These are phyloP conservation scores for Drosophila maculinotata DNA, from an alignment of 2,888 invertebrate genomes.

Conservation along the genomic window DNA sequence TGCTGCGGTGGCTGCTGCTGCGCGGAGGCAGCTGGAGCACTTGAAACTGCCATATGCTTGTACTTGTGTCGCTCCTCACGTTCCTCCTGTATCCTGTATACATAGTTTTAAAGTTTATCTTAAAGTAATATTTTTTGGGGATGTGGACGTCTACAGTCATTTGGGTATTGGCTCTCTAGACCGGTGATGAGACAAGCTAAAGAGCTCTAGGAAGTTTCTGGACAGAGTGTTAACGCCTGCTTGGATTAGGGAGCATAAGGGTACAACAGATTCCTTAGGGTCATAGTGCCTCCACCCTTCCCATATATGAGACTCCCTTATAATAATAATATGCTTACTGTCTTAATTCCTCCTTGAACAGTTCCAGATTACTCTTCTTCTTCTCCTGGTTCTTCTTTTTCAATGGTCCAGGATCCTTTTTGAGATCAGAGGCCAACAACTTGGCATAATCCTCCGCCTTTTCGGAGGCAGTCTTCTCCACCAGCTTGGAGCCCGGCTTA, in stretches of 20 bases:
- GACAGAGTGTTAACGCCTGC: too few relatives aligned
- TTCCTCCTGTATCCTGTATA: slow-evolving; percentile 97
- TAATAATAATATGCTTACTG: slow-evolving; percentile 90
- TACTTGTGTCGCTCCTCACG: slow-evolving; percentile 97
- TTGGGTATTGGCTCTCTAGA: too few relatives aligned
- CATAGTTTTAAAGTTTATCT: neutral
- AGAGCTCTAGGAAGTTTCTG: too few relatives aligned
- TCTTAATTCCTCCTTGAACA: slow-evolving; percentile 99
- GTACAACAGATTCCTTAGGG: too few relatives aligned
- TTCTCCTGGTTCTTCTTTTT: slow-evolving; percentile 93
- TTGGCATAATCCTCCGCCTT: slow-evolving; percentile 90
- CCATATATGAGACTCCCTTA: too few relatives aligned
- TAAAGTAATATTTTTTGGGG: too few relatives aligned
- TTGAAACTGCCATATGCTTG: slow-evolving; percentile 87
- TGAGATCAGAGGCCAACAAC: slow-evolving; percentile 87
- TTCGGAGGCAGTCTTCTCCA: slow-evolving; percentile 88
- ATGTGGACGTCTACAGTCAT: too few relatives aligned
- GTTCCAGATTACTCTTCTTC: slow-evolving; percentile 98
- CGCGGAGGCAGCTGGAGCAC: slow-evolving; percentile 35
- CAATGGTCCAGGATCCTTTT: slow-evolving; percentile 87
- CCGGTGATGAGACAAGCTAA: too few relatives aligned
- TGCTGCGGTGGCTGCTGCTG: slow-evolving; percentile 54
- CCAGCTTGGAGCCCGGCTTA: slow-evolving; percentile 93
- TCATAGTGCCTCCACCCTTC: too few relatives aligned
- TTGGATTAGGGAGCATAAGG: too few relatives aligned